Percentiles rank a stretch among this genome's conserved stretches.
phyloP scores from a whole-genome alignment of 2,888 invertebrate genomes.

The Zelleria hepariella region DNA sequence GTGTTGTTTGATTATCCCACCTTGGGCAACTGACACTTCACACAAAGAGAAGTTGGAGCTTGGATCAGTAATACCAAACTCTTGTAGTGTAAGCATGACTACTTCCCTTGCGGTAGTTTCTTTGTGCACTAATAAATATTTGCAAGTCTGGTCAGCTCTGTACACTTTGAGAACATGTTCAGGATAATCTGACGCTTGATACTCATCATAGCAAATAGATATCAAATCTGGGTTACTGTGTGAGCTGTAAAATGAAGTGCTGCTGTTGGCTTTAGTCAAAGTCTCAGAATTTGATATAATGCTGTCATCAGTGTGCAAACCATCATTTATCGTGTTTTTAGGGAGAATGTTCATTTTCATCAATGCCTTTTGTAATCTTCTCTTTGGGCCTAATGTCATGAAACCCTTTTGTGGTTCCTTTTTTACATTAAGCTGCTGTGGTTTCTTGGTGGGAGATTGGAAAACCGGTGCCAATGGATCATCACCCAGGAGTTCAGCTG shows the following conservation, averaged over 20 bases:
- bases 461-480: conserved; percentile 65
- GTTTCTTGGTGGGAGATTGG: conserved; percentile 68
- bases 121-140: conserved; percentile 96
- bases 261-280: conserved; percentile 56
- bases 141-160: conserved; percentile 97
- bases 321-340: conserved; percentile 82
- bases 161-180: conserved; percentile 98
- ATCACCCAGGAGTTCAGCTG: conserved; percentile 77
- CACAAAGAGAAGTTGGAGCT: conserved; percentile 96
- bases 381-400: conserved; percentile 91
- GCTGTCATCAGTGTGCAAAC: conserved; percentile 77
- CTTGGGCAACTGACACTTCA: conserved; percentile 96
- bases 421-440: conserved; percentile 71
- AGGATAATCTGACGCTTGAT: conserved; percentile 86
- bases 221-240: conserved; percentile 92
- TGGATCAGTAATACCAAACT: conserved; percentile 95
- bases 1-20: conserved; percentile 96
- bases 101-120: conserved; percentile 92
- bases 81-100: conserved; percentile 96
- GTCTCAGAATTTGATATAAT: conserved; percentile 74
- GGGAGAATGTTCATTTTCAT: conserved; percentile 92
- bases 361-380: conserved; percentile 85
- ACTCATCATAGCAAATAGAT: conserved; percentile 85
- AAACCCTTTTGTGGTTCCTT: conserved; percentile 82
- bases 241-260: conserved; percentile 80